Percentiles rank a stretch among this genome's conserved stretches.
phyloP scores from a whole-genome alignment of 2,113 vertebrate genomes.

The Mesitornis unicolor region DNA sequence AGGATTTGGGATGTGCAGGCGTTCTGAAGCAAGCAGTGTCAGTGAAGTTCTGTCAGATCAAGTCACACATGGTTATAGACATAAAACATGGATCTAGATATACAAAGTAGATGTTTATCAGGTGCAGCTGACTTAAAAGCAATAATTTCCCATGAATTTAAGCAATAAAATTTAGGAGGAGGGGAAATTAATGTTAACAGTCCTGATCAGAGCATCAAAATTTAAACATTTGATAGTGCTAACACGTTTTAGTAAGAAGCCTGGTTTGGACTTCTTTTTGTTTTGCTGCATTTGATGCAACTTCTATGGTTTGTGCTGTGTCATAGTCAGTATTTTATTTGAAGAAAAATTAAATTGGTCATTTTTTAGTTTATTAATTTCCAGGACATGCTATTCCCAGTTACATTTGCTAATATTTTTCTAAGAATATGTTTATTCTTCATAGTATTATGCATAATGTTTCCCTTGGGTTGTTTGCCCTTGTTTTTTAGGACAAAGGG shows the following conservation, averaged over 20 bases:
- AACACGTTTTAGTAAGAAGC: background rate
- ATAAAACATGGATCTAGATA: background rate
- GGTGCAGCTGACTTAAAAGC: background rate
- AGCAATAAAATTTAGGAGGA: background rate
- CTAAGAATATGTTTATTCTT: background rate
- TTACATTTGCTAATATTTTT: background rate
- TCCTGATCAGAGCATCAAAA: background rate
- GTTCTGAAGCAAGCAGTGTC: background rate
- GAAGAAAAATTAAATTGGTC: background rate
- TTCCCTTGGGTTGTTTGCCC: background rate
- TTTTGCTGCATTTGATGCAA: background rate
- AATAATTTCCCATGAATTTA: background rate
- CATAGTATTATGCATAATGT: background rate
- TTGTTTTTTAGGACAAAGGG: background rate
- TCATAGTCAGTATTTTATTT: background rate
- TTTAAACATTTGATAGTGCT: background rate
- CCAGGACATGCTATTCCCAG: background rate
- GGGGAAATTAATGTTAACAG: accelerated
- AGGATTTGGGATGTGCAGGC: background rate
- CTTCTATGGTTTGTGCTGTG: background rate
- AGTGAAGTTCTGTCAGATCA: background rate
- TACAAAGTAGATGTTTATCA: background rate
- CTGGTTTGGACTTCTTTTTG: background rate
- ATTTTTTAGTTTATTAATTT: background rate
- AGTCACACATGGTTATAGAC: background rate